A percentile compares a stretch with the other conserved stretches of the same genome.
phyloP scores from a whole-genome alignment of 1,140 invertebrate genomes.

The Patella vulgata region DNA sequence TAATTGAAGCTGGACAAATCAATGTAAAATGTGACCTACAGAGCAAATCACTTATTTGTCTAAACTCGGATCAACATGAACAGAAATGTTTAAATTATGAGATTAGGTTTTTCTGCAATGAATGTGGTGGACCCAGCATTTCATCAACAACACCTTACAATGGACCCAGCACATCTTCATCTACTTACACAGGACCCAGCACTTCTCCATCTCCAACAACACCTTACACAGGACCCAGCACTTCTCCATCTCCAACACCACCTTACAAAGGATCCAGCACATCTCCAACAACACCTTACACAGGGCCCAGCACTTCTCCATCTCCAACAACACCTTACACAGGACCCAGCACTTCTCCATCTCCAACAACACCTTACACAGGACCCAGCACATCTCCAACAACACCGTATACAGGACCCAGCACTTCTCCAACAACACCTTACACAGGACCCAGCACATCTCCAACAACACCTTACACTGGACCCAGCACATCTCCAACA shows the following conservation, averaged over 20 bases:
- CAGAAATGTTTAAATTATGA: conserved; percentile 74
- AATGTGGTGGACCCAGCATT: conserved; percentile 30
- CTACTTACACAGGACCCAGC: neutral
- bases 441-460: neutral
- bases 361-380: conserved; percentile 9
- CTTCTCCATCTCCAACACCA: conserved; percentile 2
- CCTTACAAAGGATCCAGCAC: neutral
- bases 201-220: conserved; percentile 12
- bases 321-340: conserved; percentile 4
- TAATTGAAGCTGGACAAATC: conserved; percentile 31
- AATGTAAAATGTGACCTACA: conserved; percentile 78
- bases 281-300: neutral
- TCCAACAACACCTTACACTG: neutral
- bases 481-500: neutral
- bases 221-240: conserved; percentile 4
- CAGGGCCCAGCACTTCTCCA: too few relatives aligned
- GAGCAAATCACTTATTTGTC: conserved; percentile 75
- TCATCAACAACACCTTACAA: conserved; percentile 3
- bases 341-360: neutral
- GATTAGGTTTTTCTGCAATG: conserved; percentile 76
- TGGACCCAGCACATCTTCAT: neutral
- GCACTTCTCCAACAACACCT: too few relatives aligned
- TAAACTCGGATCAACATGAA: conserved; percentile 48
- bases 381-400: neutral
- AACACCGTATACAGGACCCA: neutral